phyloP scores from a whole-genome alignment of 2,113 vertebrate genomes.

The Axis porcinus region DNA sequence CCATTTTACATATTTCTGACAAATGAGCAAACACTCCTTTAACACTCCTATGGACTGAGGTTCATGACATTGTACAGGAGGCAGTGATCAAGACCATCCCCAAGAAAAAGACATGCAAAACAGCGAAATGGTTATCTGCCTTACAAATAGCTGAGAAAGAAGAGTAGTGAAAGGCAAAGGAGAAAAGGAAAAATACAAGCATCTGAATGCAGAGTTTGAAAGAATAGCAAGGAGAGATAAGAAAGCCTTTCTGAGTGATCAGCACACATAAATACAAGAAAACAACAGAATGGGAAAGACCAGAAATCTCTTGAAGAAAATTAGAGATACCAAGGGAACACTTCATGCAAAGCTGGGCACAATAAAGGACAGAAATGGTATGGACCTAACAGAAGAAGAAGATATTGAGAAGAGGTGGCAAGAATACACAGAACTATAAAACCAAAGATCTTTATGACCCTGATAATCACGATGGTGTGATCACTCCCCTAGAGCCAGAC shows the following conservation, averaged over 20 bases:
- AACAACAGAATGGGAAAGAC: background rate
- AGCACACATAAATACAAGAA: background rate
- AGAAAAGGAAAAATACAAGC: background rate
- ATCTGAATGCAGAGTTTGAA: background rate
- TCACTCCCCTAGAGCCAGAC: background rate
- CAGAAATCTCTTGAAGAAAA: background rate
- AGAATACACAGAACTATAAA: background rate
- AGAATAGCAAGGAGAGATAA: background rate
- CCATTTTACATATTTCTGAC: background rate
- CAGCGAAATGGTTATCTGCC: rapidly evolving
- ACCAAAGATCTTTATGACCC: background rate
- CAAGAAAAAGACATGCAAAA: background rate
- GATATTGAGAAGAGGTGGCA: background rate
- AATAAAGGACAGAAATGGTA: background rate
- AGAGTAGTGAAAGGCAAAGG: background rate
- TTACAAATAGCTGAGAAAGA: background rate
- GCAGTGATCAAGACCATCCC: background rate
- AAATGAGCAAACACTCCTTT: background rate
- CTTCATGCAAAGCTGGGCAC: background rate
- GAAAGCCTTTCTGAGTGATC: background rate
- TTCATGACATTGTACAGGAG: background rate
- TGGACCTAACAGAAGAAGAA: background rate
- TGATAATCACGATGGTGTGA: background rate
- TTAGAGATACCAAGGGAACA: background rate
- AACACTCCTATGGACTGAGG: background rate